Conservation (phyloP, 1,140 invertebrate genomes). For the Nylanderia fulva region DNA sequence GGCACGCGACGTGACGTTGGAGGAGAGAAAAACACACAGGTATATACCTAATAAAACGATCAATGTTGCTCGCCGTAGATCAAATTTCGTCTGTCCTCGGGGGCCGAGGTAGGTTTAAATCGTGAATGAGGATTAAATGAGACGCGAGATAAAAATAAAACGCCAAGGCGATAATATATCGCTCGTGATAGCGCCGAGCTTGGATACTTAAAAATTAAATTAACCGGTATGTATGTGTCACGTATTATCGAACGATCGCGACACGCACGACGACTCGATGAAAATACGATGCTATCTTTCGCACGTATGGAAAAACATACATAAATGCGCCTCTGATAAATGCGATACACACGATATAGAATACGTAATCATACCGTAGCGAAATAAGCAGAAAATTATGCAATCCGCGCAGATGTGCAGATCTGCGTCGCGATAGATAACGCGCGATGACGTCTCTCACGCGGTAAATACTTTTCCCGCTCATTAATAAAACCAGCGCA, state of each 20-base stretch:
- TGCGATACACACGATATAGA: background rate
- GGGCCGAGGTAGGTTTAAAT: background rate
- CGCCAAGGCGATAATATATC: background rate
- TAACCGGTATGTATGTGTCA: background rate
- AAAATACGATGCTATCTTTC: constrained; percentile 23
- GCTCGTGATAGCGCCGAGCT: constrained; percentile 11
- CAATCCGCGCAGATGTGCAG: constrained; percentile 32
- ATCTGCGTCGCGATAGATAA: constrained; percentile 17
- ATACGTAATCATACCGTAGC: constrained; percentile 8
- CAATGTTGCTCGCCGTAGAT: constrained; percentile 21
- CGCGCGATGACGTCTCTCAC: constrained; percentile 11
- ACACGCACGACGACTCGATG: background rate
- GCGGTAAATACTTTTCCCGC: constrained; percentile 28
- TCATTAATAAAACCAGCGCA: constrained; percentile 32
- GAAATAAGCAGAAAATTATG: constrained; percentile 38
- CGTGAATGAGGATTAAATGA: constrained; percentile 21
- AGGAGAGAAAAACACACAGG: background rate
- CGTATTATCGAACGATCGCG: background rate
- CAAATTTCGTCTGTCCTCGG: background rate
- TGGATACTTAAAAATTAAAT: constrained; percentile 25
- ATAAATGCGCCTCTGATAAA: constrained; percentile 5
- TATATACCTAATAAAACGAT: constrained; percentile 33
- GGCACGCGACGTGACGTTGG: constrained; percentile 55
- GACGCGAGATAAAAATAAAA: constrained; percentile 12
- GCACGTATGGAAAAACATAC: constrained; percentile 29